These are phyloP conservation scores for Columbina picui DNA, from an alignment of 2,113 vertebrate species.

Conservation along the genomic window DNA sequence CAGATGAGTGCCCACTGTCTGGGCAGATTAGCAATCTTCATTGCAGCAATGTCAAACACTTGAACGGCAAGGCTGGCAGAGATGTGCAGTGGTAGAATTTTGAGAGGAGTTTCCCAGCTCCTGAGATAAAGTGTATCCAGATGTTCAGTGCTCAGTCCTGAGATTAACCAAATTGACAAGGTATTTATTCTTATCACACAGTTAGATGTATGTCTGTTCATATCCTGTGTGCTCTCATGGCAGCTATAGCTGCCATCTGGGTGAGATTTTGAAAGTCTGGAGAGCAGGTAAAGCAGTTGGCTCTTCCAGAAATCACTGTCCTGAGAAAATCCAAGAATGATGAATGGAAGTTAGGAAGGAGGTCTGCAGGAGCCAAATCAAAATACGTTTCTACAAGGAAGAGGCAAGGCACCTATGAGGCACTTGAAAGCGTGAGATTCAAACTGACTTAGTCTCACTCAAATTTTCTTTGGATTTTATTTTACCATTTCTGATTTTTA, in stretches of 20 bases:
- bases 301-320: neutral
- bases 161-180: conserved; percentile 8
- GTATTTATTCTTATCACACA: conserved; percentile 13
- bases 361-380: neutral
- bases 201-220: neutral
- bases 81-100: neutral
- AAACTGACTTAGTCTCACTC: neutral
- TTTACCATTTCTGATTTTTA: neutral
- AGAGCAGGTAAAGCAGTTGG: neutral
- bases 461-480: neutral
- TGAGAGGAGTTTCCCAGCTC: neutral
- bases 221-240: neutral
- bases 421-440: neutral
- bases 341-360: neutral
- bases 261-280: neutral
- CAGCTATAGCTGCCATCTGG: conserved; percentile 2
- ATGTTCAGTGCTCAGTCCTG: conserved; percentile 5
- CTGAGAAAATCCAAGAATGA: neutral
- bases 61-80: neutral
- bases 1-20: neutral
- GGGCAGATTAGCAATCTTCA: neutral
- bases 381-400: neutral
- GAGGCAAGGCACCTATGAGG: neutral
- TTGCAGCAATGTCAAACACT: neutral
- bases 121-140: conserved; percentile 32